These are phyloP conservation scores for Gorsachius goisagi DNA, from an alignment of 2,113 vertebrate species.

Conservation along the genomic window DNA sequence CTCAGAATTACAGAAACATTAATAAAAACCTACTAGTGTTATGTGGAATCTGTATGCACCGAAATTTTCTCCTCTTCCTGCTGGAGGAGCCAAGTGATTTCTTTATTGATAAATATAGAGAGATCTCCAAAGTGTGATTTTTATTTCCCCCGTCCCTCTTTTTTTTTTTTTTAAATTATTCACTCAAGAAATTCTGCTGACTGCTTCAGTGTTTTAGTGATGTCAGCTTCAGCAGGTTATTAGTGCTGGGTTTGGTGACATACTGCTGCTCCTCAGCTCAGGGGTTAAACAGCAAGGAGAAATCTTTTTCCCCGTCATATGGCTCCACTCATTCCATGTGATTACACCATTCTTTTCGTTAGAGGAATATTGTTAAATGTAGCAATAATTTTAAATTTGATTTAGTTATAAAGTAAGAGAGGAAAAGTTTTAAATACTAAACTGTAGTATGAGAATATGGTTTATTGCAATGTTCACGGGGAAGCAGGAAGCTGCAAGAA, in stretches of 20 bases:
- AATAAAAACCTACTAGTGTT: not conserved
- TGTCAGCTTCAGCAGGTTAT: not conserved
- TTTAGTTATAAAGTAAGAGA: not conserved
- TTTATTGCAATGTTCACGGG: accelerated
- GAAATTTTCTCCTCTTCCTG: not conserved
- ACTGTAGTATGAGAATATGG: not conserved
- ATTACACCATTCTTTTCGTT: not conserved
- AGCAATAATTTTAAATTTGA: not conserved
- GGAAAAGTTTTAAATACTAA: not conserved
- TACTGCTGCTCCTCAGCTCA: not conserved
- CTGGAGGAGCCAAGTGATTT: not conserved
- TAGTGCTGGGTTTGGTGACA: not conserved
- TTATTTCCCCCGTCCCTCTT: not conserved
- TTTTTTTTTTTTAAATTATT: not conserved
- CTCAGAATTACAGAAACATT: not conserved
- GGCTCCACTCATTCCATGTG: not conserved
- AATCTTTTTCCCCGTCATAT: not conserved
- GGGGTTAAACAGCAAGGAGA: not conserved
- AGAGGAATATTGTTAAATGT: not conserved
- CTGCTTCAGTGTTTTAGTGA: not conserved
- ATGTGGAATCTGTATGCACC: not conserved
- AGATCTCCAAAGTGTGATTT: not conserved
- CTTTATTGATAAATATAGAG: not conserved
- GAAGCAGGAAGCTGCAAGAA: not conserved
- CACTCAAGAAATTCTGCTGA: not conserved